Conservation (phyloP, 2,888 invertebrate genomes). For the Acronicta alni region DNA sequence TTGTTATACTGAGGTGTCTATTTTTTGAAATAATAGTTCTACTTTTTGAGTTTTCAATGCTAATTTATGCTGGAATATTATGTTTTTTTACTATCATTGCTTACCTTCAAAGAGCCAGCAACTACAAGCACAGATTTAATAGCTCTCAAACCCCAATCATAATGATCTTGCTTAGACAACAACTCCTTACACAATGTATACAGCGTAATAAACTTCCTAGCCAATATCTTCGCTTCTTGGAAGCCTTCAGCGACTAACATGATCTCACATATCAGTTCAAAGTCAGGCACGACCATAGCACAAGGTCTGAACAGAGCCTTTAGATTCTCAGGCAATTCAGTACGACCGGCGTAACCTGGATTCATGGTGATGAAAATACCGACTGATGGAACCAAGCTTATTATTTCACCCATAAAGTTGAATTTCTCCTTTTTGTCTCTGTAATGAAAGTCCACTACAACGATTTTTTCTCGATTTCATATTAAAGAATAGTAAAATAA, state of each 20-base stretch:
- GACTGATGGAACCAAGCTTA: slow-evolving; percentile 94
- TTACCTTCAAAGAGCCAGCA: slow-evolving; percentile 97
- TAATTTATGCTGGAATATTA: background rate
- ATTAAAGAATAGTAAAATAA: too few relatives aligned
- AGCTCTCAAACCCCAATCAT: slow-evolving; percentile 98
- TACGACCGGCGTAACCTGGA: slow-evolving; percentile 98
- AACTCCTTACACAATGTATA: slow-evolving; percentile 98
- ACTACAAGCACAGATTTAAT: slow-evolving; percentile 99
- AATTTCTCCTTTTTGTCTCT: slow-evolving; percentile 96
- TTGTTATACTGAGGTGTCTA: too few relatives aligned
- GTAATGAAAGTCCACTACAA: slow-evolving; percentile 38
- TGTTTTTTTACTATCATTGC: background rate
- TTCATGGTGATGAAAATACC: slow-evolving; percentile 99
- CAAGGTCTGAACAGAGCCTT: slow-evolving; percentile 95
- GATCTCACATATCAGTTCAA: slow-evolving; percentile 98
- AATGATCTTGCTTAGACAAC: slow-evolving; percentile 98
- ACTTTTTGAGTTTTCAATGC: too few relatives aligned
- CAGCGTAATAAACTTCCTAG: slow-evolving; percentile 98
- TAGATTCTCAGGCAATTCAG: slow-evolving; percentile 95
- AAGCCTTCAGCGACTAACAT: slow-evolving; percentile 99
- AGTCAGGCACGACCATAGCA: slow-evolving; percentile 99
- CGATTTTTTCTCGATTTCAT: background rate
- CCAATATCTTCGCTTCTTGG: slow-evolving; percentile 97
- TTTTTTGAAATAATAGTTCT: too few relatives aligned
- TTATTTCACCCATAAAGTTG: slow-evolving; percentile 98